Base-by-base conservation (phyloP, 2,888 invertebrate species). In the Patella depressa region DNA sequence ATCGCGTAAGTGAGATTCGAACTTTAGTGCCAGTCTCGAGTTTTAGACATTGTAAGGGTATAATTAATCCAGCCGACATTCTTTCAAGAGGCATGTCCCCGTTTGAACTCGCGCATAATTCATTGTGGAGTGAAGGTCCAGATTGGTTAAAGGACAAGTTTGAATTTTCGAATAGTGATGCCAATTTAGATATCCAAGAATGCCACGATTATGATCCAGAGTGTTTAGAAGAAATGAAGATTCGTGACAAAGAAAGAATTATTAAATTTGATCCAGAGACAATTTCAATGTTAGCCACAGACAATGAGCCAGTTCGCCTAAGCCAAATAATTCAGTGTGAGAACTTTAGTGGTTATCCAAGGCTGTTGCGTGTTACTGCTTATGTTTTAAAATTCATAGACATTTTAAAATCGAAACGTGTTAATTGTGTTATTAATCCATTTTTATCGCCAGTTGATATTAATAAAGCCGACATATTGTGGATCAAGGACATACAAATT, bases 11-110 rank as follows among this genome's bases (percentile, higher is more conserved):
- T 65, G 65, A 65, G 24, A 65, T n/a, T 5, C n/a, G 65, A 65
- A 65, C n/a, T 65, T 65, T 65, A 65, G 24, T 65, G 24, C 19
- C 65, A 7, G 65, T 24, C 24, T 9, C 65, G n/a, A 65, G 65
- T 65, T 65, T 65, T 65, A n/a, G 65, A 11, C 19, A 65, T 12
- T 65, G 65, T 65, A 65, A 65, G 4, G 65, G 65, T 9, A 65
- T 19, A 19, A 65, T 24, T 7, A 65, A 65, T 17, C 65, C 65
- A 3, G 65, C 65, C 24, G 65, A 4, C 19, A 65, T 65, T 65
- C 14, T 65, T 19, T 65, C 65, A 65, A n/a, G 65, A 19, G 65
- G 65, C 24, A 65, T 65, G n/a, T n/a, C 65, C 24, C 65, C 65
- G 17, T 65, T 65, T 65, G 9, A 65, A 19, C 24, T 65, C 9